Conservation (phyloP, 2,888 invertebrate genomes). For the Resseliella maxima region DNA sequence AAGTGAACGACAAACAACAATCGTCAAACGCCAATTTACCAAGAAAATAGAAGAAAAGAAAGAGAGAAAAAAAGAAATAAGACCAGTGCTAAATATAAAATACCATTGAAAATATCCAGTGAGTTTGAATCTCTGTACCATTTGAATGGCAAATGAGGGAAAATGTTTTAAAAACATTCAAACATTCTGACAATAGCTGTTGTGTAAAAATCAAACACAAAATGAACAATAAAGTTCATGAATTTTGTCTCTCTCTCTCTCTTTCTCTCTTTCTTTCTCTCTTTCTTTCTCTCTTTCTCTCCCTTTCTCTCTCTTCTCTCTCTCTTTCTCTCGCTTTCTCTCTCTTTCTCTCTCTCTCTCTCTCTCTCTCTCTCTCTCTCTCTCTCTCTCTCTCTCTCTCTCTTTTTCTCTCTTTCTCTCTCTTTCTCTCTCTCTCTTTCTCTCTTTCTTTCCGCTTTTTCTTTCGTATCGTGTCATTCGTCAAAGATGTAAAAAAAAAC, state of each 20-base stretch:
- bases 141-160: neutral
- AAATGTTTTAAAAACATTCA: conserved; percentile 14
- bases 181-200: neutral
- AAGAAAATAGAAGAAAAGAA: no score
- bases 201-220: neutral
- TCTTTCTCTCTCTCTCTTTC: no score
- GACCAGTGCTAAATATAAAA: neutral
- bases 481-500: neutral
- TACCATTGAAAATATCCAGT: neutral
- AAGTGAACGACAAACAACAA: neutral
- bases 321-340: no score
- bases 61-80: neutral
- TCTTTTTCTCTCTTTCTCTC: no score
- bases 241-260: no score
- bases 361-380: no score
- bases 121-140: neutral
- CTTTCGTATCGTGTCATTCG: neutral
- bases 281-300: no score
- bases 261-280: no score
- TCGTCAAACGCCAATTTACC: neutral
- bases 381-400: no score
- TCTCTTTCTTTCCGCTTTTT: no score
- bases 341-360: no score
- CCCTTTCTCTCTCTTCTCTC: no score
- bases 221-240: neutral